Base-by-base conservation (phyloP, 2,888 invertebrate species). In the Imbricaverruca yamaguchii region DNA sequence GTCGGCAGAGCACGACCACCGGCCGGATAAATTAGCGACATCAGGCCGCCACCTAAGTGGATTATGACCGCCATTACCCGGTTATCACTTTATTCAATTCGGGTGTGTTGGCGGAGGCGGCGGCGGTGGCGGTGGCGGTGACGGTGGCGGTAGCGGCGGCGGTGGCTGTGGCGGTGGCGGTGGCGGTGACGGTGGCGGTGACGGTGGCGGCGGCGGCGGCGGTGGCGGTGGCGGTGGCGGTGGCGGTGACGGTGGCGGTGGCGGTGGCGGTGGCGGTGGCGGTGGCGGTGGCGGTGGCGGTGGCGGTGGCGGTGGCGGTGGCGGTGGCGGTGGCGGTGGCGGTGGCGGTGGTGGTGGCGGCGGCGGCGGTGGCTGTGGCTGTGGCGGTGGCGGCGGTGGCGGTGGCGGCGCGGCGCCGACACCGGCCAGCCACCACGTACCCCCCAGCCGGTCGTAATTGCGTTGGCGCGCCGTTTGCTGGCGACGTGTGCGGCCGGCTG, bases 11-110 rank as follows among this genome's bases (percentile, higher is more conserved):
- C 69, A 13, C 67, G n/a, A 10, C 67, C 4, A 8, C n/a, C n/a
- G 8, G 12, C 25, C 67, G 67, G 67, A 67, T 67, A 23, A 67
- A 67, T 67, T 67, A 67, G 25, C 67, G 12, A 25, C 67, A 67
- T 67, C 67, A 12, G 67, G n/a, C 67, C 67, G 13, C 4, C 67
- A 25, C n/a, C n/a, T 67, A 67, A 67, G 67, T 67, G 25, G 67
- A 67, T 67, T 67, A 67, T 13, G 67, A 25, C 25, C 8, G 13
- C 67, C 67, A 25, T 67, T 67, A 67, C 67, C 67, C 67, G n/a
- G 67, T 67, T 67, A 67, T 67, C 67, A 67, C 67, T 67, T 8
- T 67, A 67, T 67, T 67, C n/a, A 67, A 67, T 67, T 67, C 67
- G n/a, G 11, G 67, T 67, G 67, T 25, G 25, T 12, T 10, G 18